Percentiles rank a stretch among this genome's conserved stretches.
phyloP scores from a whole-genome alignment of 2,888 invertebrate genomes.

The Lobophora halterata region DNA sequence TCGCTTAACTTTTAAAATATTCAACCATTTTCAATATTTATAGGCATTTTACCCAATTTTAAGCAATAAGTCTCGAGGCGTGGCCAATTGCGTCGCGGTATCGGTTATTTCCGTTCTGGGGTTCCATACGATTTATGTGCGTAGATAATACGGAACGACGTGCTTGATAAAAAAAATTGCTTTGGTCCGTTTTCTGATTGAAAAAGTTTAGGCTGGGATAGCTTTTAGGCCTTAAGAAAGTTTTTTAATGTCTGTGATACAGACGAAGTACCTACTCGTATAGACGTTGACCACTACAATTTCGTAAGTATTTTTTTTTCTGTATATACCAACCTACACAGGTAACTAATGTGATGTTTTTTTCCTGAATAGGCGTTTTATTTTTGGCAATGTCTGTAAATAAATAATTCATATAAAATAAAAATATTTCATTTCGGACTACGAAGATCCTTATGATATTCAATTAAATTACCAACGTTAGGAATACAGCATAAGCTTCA shows the following conservation, averaged over 20 bases:
- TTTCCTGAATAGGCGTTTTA: no score
- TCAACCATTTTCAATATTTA: conserved; percentile 16
- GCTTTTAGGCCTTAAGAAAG: conserved; percentile 6
- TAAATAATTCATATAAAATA: no score
- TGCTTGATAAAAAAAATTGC: conserved; percentile 35
- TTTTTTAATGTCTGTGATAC: conserved; percentile 12
- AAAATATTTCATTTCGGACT: no score
- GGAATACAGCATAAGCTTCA: no score
- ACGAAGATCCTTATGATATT: no score
- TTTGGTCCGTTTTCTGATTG: conserved; percentile 41
- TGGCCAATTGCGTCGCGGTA: conserved; percentile 47
- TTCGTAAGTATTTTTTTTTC: no score
- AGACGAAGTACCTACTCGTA: no score
- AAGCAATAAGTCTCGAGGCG: conserved; percentile 44
- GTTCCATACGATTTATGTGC: conserved; percentile 32
- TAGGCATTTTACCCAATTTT: conserved; percentile 39
- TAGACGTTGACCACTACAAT: no score
- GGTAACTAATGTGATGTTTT: no score
- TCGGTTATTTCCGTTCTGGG: conserved; percentile 40
- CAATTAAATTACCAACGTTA: no score
- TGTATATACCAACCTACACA: no score
- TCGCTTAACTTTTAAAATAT: conserved; percentile 9
- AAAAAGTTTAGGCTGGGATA: conserved; percentile 38
- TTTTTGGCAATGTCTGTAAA: no score
- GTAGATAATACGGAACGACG: conserved; percentile 31